phyloP scores from a whole-genome alignment of 2,888 invertebrate species.

The Patella pellucida region DNA sequence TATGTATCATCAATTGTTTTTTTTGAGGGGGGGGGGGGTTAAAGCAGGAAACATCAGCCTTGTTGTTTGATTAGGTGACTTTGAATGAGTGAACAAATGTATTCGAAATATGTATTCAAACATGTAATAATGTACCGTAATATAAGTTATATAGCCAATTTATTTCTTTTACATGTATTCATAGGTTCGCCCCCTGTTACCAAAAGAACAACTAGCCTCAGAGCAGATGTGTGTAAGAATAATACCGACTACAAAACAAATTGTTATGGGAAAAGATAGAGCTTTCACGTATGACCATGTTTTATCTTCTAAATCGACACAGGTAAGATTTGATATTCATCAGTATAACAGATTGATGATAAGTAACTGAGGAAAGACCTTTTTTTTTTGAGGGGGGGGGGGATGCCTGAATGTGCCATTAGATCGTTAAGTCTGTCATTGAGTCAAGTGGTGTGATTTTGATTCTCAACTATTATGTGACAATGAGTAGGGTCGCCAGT shows the following conservation, averaged over 20 bases:
- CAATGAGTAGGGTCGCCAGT: too few species aligned
- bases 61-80: too few species aligned
- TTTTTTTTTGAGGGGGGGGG: background rate
- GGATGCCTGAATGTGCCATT: too few species aligned
- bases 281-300: slow-evolving; percentile 89
- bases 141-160: too few species aligned
- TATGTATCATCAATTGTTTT: too few species aligned
- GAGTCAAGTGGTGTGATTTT: too few species aligned
- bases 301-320: slow-evolving; percentile 79
- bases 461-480: too few species aligned
- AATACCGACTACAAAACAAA: slow-evolving; percentile 65
- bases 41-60: too few species aligned
- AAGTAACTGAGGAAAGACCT: background rate
- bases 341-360: background rate
- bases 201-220: slow-evolving; percentile 67
- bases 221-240: slow-evolving; percentile 68
- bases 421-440: too few species aligned
- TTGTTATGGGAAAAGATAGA: slow-evolving; percentile 79
- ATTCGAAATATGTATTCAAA: background rate
- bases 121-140: background rate
- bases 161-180: slow-evolving; percentile 15
- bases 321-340: slow-evolving; percentile 71
- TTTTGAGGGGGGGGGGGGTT: too few species aligned
- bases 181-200: slow-evolving; percentile 68
- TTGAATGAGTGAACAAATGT: slow-evolving; percentile 7